A percentile compares a stretch with the other conserved stretches of the same genome.
Evolutionary conservation across 2,888 invertebrate genomes (phyloP).

Genomic region (Nemotelus pantherinus): DNA sequence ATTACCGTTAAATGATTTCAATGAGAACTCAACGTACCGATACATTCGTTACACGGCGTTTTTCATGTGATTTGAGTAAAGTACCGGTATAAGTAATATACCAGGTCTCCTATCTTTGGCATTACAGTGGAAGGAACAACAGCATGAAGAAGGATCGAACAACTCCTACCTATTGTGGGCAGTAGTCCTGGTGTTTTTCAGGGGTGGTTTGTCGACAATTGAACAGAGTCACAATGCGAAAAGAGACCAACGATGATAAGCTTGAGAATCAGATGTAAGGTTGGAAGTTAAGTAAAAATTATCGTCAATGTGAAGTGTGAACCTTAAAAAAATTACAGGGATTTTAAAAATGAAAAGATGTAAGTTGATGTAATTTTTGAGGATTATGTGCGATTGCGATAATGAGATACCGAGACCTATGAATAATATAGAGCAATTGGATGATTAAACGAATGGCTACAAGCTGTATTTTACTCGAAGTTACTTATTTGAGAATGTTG

Average conservation of each 20-base stretch:
- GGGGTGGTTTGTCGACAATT: too few species aligned
- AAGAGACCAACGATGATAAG: too few species aligned
- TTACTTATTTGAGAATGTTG: too few species aligned
- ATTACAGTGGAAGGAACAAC: background rate
- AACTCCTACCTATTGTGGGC: too few species aligned
- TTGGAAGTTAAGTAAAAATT: too few species aligned
- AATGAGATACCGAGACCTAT: slow-evolving; percentile 6
- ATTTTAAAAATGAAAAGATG: slow-evolving; percentile 37
- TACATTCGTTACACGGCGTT: background rate
- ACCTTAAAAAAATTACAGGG: slow-evolving; percentile 24
- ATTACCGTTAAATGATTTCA: slow-evolving; percentile 11
- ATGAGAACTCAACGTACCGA: slow-evolving; percentile 7
- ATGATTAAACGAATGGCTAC: background rate
- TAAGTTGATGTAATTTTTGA: slow-evolving; percentile 36
- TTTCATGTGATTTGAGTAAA: background rate
- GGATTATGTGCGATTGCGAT: slow-evolving; percentile 24
- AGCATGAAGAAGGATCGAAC: too few species aligned
- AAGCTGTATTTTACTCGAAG: background rate
- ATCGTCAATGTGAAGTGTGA: background rate
- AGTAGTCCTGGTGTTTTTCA: too few species aligned
- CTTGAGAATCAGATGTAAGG: too few species aligned
- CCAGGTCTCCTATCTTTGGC: background rate
- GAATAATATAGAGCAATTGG: slow-evolving; percentile 22
- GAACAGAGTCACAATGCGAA: too few species aligned
- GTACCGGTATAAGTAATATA: background rate